These are phyloP conservation scores for Microcebus griseorufus DNA, from an alignment of 2,113 vertebrate genomes.

Conservation along the genomic window DNA sequence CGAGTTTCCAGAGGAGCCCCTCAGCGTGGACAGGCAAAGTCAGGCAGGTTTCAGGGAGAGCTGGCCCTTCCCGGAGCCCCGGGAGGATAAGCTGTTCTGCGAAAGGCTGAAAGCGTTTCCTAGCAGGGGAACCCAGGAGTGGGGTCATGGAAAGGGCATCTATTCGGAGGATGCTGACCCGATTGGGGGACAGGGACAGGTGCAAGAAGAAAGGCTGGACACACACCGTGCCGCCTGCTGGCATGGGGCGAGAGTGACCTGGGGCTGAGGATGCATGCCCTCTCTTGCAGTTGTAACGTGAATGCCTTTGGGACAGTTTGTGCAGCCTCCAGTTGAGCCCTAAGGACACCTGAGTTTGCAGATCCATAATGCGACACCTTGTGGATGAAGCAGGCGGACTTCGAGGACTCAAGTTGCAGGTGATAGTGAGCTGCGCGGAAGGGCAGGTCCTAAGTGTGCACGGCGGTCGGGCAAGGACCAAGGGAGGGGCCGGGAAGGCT, in stretches of 20 bases:
- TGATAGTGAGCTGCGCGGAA: neutral
- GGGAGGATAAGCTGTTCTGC: neutral
- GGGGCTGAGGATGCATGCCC: accelerated
- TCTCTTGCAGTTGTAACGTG: accelerated
- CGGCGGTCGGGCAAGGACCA: too few relatives aligned
- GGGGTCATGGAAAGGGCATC: accelerated
- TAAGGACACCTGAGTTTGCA: neutral
- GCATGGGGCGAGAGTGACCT: too few relatives aligned
- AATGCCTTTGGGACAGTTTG: neutral
- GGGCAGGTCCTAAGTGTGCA: neutral
- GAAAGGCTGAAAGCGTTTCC: neutral
- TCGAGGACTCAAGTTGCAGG: too few relatives aligned
- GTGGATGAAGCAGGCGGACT: neutral
- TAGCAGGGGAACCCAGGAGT: neutral
- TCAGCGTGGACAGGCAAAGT: neutral
- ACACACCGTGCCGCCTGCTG: too few relatives aligned
- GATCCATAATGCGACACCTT: accelerated
- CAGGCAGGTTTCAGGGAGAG: neutral
- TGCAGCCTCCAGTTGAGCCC: neutral
- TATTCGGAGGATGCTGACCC: neutral
- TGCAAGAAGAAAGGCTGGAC: too few relatives aligned
- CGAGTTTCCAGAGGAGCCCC: neutral
- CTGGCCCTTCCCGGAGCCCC: neutral
- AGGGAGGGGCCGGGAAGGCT: neutral
- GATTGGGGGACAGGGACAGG: accelerated